A percentile compares a stretch with the other conserved stretches of the same genome.
Evolutionary conservation across 2,888 invertebrate genomes (phyloP).

Genomic region (Lasioglossum lativentre): DNA sequence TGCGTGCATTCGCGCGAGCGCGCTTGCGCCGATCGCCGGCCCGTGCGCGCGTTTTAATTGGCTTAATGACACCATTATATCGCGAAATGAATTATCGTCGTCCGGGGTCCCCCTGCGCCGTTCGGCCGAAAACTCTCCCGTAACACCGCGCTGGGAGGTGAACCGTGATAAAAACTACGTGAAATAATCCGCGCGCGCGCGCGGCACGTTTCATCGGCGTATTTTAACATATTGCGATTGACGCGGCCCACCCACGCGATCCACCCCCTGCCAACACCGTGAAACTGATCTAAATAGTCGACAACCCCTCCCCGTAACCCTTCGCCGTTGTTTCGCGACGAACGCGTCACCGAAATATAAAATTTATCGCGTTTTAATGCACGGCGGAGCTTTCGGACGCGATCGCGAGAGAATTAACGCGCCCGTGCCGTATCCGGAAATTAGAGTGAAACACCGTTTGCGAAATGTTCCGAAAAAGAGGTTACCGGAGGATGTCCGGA

Average conservation of each 20-base stretch:
- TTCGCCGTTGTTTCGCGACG: slow-evolving; percentile 10
- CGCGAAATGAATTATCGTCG: slow-evolving; percentile 35
- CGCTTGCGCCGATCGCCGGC: neutral
- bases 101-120: neutral
- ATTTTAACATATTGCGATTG: slow-evolving; percentile 42
- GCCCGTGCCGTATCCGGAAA: neutral
- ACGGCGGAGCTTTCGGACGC: neutral
- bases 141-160: neutral
- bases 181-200: slow-evolving; percentile 33
- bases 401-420: neutral
- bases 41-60: slow-evolving; percentile 37
- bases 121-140: slow-evolving; percentile 18
- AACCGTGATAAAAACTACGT: slow-evolving; percentile 23
- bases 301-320: neutral
- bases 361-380: slow-evolving; percentile 20
- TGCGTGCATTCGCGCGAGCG: slow-evolving; percentile 20
- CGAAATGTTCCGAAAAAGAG: slow-evolving; percentile 4
- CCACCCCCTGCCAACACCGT: neutral
- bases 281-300: slow-evolving; percentile 31
- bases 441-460: neutral
- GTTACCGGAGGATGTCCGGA: neutral
- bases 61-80: slow-evolving; percentile 40
- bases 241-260: slow-evolving; percentile 1
- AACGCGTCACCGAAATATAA: slow-evolving; percentile 6
- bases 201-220: slow-evolving; percentile 13